A percentile compares a stretch with the other conserved stretches of the same genome.
Evolutionary conservation across 2,113 vertebrate species (phyloP).

Genomic region (Seriola quinqueradiata): DNA sequence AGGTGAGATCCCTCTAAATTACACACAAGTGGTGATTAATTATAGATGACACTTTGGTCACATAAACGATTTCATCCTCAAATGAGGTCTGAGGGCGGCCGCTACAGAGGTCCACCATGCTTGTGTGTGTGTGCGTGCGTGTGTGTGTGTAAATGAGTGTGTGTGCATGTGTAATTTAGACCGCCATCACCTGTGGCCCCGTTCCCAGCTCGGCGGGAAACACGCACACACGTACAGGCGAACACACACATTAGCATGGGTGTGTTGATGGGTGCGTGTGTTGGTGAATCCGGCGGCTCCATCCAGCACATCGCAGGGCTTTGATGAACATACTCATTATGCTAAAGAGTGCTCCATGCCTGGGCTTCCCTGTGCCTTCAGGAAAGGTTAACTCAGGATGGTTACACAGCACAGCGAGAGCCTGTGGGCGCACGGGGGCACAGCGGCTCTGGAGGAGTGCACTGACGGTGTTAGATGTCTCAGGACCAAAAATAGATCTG

Average conservation of each 20-base stretch:
- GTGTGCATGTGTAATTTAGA: constrained; percentile 83
- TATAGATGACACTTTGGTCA: constrained; percentile 91
- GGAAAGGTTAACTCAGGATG: constrained; percentile 91
- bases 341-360: constrained; percentile 87
- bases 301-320: constrained; percentile 74
- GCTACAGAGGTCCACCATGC: constrained; percentile 75
- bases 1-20: constrained; percentile 93
- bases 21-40: constrained; percentile 89
- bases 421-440: constrained; percentile 71
- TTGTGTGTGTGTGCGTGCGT: constrained; percentile 65
- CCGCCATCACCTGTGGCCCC: constrained; percentile 88
- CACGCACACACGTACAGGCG: constrained; percentile 35
- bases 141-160: constrained; percentile 58
- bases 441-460: constrained; percentile 55
- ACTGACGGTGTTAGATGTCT: constrained; percentile 72
- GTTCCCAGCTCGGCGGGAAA: constrained; percentile 82
- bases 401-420: constrained; percentile 85
- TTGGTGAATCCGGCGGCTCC: constrained; percentile 74
- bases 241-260: constrained; percentile 32
- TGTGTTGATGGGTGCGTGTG: constrained; percentile 52
- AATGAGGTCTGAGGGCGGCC: constrained; percentile 86
- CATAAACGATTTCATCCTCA: constrained; percentile 90
- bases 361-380: constrained; percentile 82
- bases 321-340: constrained; percentile 92
- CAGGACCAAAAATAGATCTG: constrained; percentile 68